Conservation (phyloP, 2,797 vertebrate species). For the Argentina silus region DNA sequence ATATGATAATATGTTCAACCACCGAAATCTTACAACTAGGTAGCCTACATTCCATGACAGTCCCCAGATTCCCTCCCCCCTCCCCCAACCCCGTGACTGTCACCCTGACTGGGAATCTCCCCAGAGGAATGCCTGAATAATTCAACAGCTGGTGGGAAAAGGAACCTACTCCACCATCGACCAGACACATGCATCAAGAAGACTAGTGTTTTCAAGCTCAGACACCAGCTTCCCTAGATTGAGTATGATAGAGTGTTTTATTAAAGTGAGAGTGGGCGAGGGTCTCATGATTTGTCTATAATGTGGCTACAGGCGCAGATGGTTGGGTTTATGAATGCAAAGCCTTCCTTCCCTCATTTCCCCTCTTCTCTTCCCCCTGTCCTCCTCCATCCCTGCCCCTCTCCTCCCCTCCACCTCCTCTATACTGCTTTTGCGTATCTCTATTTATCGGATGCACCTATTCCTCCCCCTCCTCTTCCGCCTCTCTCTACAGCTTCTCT, state of each 20-base stretch:
- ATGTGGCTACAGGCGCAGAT: no score
- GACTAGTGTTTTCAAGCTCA: neutral
- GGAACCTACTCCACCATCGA: conserved; percentile 67
- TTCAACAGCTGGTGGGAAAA: conserved; percentile 79
- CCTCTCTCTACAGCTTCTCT: no score
- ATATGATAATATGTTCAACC: neutral
- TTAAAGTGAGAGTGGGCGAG: conserved; percentile 30
- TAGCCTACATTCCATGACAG: neutral
- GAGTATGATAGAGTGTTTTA: conserved; percentile 17
- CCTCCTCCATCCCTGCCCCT: neutral
- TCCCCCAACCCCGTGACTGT: neutral
- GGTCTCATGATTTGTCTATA: no score
- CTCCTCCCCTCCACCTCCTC: neutral
- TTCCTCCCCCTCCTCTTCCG: no score
- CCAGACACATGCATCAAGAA: conserved; percentile 35
- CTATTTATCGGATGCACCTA: neutral
- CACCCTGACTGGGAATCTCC: conserved; percentile 54
- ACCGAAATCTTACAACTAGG: no score
- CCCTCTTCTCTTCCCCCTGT: neutral
- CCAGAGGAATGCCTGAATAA: conserved; percentile 74
- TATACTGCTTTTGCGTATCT: neutral
- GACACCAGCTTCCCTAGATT: neutral
- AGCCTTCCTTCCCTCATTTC: neutral
- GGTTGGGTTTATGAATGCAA: no score
- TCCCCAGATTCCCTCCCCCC: neutral